Conservation (phyloP, 2,113 vertebrate species). For the rat (Rattus norvegicus) region GRCr8 NC_086032.1:19545501-19546000, state of each 20-base stretch:
- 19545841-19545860: conserved; percentile 20
- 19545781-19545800: neutral
- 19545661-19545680: neutral
- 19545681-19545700: neutral
- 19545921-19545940: neutral
- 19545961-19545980: neutral
- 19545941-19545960: neutral
- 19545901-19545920: neutral
- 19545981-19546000: neutral
- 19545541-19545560: neutral
- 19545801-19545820: neutral
- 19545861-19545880: neutral
- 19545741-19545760: neutral
- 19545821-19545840: neutral
- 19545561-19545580: neutral
- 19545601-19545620: neutral
- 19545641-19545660: neutral
- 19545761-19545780: neutral
- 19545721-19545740: neutral
- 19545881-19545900: neutral
- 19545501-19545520: neutral
- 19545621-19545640: neutral
- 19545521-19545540: neutral
- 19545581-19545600: neutral
- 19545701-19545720: neutral